Conservation (phyloP, 2,888 invertebrate genomes). For the Kuschelorhynchus macadamiae region DNA sequence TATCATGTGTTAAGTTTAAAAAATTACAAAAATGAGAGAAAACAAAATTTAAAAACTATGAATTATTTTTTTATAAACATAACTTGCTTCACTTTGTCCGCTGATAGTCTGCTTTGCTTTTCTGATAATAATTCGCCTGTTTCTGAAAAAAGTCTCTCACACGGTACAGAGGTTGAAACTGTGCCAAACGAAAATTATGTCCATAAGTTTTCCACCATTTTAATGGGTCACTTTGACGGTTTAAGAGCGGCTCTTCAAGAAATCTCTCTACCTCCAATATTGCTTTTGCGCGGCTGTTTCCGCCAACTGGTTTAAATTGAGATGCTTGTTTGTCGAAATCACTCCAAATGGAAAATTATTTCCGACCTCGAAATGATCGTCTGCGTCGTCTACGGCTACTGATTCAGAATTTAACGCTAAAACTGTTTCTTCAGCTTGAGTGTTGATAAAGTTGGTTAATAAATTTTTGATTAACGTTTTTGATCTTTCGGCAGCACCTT, state of each 20-base stretch:
- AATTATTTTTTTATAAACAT: too few species aligned
- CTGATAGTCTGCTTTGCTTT: neutral
- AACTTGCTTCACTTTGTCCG: too few species aligned
- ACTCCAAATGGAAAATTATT: neutral
- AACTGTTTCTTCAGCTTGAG: neutral
- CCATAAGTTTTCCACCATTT: neutral
- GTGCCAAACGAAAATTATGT: neutral
- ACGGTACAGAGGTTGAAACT: neutral
- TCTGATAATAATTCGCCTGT: slow-evolving; percentile 6
- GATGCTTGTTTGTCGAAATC: neutral
- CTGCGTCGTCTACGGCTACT: too few species aligned
- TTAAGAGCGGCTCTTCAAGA: slow-evolving; percentile 15
- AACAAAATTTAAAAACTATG: too few species aligned
- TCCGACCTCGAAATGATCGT: too few species aligned
- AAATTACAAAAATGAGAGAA: too few species aligned
- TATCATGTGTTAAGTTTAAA: too few species aligned
- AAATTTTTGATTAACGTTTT: neutral
- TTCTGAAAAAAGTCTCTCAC: slow-evolving; percentile 4
- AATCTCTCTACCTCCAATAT: slow-evolving; percentile 1
- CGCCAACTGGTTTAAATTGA: neutral
- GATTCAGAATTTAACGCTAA: neutral
- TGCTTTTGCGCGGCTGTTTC: neutral
- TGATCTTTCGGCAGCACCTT: slow-evolving; percentile 12
- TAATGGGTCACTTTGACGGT: neutral
- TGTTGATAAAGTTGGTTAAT: slow-evolving; percentile 6